phyloP scores from a whole-genome alignment of 2,888 invertebrate species.

The Chironomus riparius region DNA sequence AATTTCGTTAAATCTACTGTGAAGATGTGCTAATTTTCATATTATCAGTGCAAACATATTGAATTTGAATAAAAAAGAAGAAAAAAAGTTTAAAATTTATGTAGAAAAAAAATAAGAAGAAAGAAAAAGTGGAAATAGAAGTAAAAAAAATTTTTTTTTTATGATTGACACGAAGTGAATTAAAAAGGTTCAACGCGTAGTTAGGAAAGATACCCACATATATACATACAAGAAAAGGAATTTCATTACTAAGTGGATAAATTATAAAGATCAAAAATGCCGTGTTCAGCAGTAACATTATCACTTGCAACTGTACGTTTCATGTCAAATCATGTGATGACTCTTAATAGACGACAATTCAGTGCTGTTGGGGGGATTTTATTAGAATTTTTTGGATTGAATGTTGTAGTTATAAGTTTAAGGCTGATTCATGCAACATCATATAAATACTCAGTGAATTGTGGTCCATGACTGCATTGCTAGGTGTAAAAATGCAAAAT shows the following conservation, averaged over 20 bases:
- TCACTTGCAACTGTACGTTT: slow-evolving; percentile 71
- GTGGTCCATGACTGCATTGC: too few relatives aligned
- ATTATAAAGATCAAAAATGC: slow-evolving; percentile 52
- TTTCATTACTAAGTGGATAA: neutral
- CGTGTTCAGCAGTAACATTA: slow-evolving; percentile 89
- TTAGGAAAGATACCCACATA: neutral
- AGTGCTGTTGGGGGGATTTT: too few relatives aligned
- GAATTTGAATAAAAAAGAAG: neutral
- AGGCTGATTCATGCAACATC: too few relatives aligned
- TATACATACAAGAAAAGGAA: neutral
- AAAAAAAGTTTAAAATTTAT: neutral
- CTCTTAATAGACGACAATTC: neutral
- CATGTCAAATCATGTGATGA: neutral
- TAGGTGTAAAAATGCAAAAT: too few relatives aligned
- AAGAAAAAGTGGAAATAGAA: neutral
- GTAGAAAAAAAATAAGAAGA: neutral
- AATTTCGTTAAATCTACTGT: neutral
- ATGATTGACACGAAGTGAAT: neutral
- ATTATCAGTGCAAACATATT: slow-evolving; percentile 3
- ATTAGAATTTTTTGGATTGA: too few relatives aligned
- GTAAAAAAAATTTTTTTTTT: neutral
- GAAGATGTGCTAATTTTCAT: slow-evolving; percentile 22
- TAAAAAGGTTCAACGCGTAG: slow-evolving; percentile 4
- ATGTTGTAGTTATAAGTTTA: too few relatives aligned
- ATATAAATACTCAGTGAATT: too few relatives aligned